Conservation (phyloP, 1,140 invertebrate genomes). For the Hyposmocoma kahamanoa region DNA sequence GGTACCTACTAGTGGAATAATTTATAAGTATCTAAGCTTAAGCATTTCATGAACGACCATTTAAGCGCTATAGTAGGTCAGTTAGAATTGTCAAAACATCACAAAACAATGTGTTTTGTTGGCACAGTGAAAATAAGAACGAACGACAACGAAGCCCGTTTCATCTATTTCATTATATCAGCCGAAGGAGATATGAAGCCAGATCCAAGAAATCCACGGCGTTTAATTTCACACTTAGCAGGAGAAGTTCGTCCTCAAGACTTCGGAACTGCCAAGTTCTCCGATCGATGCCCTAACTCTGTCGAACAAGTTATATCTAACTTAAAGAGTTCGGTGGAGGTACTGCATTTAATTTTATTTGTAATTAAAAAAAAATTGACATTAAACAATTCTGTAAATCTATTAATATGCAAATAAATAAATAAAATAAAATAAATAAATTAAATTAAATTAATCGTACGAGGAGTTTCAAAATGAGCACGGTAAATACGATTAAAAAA, state of each 20-base stretch:
- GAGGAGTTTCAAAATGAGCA: no score
- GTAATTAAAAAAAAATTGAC: not conserved
- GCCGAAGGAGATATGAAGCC: slow-evolving; percentile 47
- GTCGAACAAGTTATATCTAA: slow-evolving; percentile 45
- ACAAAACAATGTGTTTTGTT: not conserved
- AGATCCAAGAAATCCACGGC: slow-evolving; percentile 48
- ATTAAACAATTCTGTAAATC: not conserved
- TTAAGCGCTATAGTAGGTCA: no score
- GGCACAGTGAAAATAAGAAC: slow-evolving; percentile 40
- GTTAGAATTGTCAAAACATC: no score
- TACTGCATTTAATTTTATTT: slow-evolving; percentile 16
- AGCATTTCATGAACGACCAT: no score
- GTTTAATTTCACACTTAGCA: slow-evolving; percentile 31
- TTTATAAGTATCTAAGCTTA: no score
- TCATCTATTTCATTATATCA: slow-evolving; percentile 56
- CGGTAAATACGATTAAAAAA: no score
- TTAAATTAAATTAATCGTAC: no score
- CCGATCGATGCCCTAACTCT: slow-evolving; percentile 47
- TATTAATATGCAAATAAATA: no score
- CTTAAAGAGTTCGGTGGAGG: slow-evolving; percentile 42
- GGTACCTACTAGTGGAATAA: no score
- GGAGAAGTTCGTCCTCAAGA: slow-evolving; percentile 42
- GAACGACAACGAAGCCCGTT: slow-evolving; percentile 42
- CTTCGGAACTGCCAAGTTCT: slow-evolving; percentile 36
- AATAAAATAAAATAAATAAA: no score